These are phyloP conservation scores for Hydra vulgaris DNA, from an alignment of 30 jellyfish, hydroid and myxozoan species.

Conservation along the genomic window DNA sequence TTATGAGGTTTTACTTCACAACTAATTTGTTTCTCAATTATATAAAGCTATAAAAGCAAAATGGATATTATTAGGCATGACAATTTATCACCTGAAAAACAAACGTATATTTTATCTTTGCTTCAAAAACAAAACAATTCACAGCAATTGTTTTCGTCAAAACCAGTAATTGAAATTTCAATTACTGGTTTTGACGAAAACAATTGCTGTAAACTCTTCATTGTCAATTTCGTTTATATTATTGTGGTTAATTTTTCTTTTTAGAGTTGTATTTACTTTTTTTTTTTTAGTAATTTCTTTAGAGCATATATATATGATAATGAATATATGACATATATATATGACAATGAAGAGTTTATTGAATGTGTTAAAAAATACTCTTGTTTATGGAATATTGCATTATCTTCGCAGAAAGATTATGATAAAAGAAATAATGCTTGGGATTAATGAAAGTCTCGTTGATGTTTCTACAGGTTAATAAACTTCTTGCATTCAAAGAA, in stretches of 20 bases:
- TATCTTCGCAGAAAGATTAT: background rate
- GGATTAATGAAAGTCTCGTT: background rate
- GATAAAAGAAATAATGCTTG: background rate
- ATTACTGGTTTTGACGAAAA: no score
- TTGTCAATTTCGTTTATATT: no score
- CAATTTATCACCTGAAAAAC: background rate
- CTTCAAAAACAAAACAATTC: background rate
- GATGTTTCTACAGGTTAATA: background rate
- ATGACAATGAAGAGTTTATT: background rate
- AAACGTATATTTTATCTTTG: background rate
- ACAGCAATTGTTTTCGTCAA: background rate
- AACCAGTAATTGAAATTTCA: background rate
- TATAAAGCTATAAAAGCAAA: background rate
- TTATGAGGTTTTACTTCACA: background rate
- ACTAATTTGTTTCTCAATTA: background rate
- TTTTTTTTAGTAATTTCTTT: background rate
- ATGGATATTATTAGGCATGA: background rate
- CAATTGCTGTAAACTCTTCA: no score
- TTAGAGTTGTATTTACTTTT: no score
- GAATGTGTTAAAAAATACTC: background rate
- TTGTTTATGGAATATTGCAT: background rate
- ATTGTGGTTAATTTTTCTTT: no score
- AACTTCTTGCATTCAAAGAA: background rate
- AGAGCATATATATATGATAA: no score
- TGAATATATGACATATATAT: background rate